Evolutionary conservation across 1,140 invertebrate species (phyloP), one percentile per base, ranked within the genome.

Genomic region (Galleria mellonella): DNA sequence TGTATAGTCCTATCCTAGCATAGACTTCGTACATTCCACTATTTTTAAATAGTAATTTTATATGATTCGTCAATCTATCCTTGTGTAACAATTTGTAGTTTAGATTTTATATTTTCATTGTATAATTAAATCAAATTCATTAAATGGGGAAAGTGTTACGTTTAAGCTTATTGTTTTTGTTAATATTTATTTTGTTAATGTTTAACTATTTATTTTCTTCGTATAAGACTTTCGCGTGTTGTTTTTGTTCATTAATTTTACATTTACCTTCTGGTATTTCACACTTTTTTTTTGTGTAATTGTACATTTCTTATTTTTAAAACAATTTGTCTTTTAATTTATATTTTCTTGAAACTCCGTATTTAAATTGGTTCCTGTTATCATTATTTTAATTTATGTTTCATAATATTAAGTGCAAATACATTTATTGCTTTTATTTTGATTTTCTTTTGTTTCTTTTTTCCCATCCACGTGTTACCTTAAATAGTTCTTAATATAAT

Each of bases 341-440:
- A 35, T 59, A 56, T 68, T 65, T 60, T 69, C 65, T 65, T 61
- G 43, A 57, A 39, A 66, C 59, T 71, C 57, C 57, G 55, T 59
- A 63, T 67, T 51, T 61, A 60, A 62, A 70, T 75, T 81, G 72
- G 73, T 83, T 85, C 73, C 74, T 83, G 76, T 86, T 83, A 75
- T 72, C 61, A 75, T 78, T 83, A 74, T 73, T 79, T 57, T 74
- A 67, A 81, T 72, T 72, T 78, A 79, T 76, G 75, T 81, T 82
- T 71, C 58, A 65, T 75, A 63, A 70, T 72, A 66, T 81, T 84
- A 83, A 74, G 75, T 74, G 72, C 68, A 72, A 81, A 79, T 79
- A 84, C 85, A 77, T 85, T 73, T 81, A 81, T 85, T 77, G 79
- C 72, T 82, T 86, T 82, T 74, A 77, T 66, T 64, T 73, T 63